phyloP scores from a whole-genome alignment of 2,113 vertebrate genomes.

The Acanthisitta chloris region DNA sequence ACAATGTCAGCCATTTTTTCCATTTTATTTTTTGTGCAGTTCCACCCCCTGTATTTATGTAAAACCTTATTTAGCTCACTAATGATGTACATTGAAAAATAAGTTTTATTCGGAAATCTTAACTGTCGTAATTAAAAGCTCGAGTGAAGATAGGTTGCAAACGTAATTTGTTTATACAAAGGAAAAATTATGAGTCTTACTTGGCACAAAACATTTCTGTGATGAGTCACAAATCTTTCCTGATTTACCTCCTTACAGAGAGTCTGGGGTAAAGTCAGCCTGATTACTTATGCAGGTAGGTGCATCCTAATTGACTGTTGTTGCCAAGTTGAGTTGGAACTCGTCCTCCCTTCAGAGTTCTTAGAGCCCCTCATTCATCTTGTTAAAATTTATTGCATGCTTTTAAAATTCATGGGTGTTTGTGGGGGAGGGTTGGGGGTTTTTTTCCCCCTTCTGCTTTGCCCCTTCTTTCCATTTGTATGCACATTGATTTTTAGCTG shows the following conservation, averaged over 20 bases:
- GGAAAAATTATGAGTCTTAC: not conserved
- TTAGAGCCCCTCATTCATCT: not conserved
- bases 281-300: not conserved
- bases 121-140: constrained; percentile 25
- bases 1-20: constrained; percentile 41
- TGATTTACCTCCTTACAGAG: not conserved
- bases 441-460: not conserved
- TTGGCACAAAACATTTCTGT: not conserved
- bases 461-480: not conserved
- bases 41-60: constrained; percentile 57
- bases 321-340: constrained; percentile 11
- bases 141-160: constrained; percentile 43
- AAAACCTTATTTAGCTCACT: constrained; percentile 54
- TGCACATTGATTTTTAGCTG: constrained; percentile 15
- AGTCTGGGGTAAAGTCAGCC: not conserved
- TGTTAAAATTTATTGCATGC: not conserved
- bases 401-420: not conserved
- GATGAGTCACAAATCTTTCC: not conserved
- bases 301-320: not conserved
- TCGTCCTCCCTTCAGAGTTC: not conserved
- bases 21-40: constrained; percentile 45
- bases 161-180: not conserved
- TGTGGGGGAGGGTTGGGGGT: not conserved
- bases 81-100: constrained; percentile 45
- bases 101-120: constrained; percentile 57